Base-by-base conservation (phyloP, 1,140 invertebrate genomes). In the fruit fly (Drosophila melanogaster) region DNA sequence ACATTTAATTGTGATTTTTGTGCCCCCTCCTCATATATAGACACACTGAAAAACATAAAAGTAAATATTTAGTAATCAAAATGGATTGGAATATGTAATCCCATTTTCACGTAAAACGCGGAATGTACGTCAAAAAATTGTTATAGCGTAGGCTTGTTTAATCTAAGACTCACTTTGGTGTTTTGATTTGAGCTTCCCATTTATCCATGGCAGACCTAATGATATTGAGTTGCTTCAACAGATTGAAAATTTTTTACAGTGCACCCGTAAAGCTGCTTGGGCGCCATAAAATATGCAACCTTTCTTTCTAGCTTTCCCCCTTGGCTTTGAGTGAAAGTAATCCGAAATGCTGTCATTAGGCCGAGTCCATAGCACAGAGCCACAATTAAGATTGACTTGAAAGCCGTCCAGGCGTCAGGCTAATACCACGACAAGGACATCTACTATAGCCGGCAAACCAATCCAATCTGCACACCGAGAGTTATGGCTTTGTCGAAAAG, bases 1-100 rank as follows among this genome's bases (percentile, higher is more conserved):
- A 89, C 84, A 87, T 87, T 89, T 87, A 87, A 87, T 87, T 87
- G 84, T 87, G 80, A 89, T 87, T 87, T 89, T 87, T 87, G 79
- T 87, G 51, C 15, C 38, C 46, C 12, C 10, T 14, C 17, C 38
- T 4, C n/a, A 37, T 15, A 12, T 33, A 14, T 17, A 1, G 0
- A 1, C 64, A 64, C 64, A 67, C 26, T 35, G 64, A 67, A 22
- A 43, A 8, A 38, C 37, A 38, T 38, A 14, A 5, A 12, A 38
- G 5, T 12, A 38, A 38, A 11, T 5, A n/a, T n/a, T 1, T 37
- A 14, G 6, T 1, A 1, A 26, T 6, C 6, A 26, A 26, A 26
- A 26, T 26, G 6, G 6, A 1, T 26, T 26, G 5, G 26, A 26
- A 26, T 30, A 30, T 30, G 8, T 8, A 30, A 30, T 8, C 1